phyloP scores from a whole-genome alignment of 2,888 invertebrate genomes.

The Loripinus fragilis region DNA sequence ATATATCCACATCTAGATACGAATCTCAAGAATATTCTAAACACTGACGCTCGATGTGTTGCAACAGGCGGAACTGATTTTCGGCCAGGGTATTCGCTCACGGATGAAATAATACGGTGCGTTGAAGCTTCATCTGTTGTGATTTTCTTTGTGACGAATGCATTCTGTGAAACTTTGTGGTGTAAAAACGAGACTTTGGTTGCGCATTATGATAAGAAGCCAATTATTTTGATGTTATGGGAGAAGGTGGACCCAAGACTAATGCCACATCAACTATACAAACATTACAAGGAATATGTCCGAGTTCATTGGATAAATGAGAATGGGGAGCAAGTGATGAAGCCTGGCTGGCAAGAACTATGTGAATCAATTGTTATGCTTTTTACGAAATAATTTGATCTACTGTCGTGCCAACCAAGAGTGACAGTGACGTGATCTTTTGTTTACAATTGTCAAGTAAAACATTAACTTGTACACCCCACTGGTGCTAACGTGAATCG shows the following conservation, averaged over 20 bases:
- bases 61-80: not conserved
- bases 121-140: slow-evolving; percentile 15
- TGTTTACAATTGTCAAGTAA: too few relatives aligned
- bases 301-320: not conserved
- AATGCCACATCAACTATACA: slow-evolving; percentile 18
- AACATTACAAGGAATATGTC: not conserved
- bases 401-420: too few relatives aligned
- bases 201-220: slow-evolving; percentile 27
- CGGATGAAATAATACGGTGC: slow-evolving; percentile 7
- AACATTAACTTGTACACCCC: too few relatives aligned
- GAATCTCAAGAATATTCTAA: not conserved
- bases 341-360: slow-evolving; percentile 13
- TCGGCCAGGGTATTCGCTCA: not conserved
- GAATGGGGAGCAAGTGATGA: not conserved
- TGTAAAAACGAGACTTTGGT: slow-evolving; percentile 26
- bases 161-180: slow-evolving; percentile 27
- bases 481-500: too few relatives aligned
- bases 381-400: not conserved
- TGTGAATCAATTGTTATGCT: slow-evolving; percentile 1
- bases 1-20: not conserved
- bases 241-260: slow-evolving; percentile 27
- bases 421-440: too few relatives aligned
- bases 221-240: slow-evolving; percentile 27
- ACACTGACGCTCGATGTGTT: not conserved
- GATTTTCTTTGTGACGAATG: slow-evolving; percentile 20